phyloP scores from a whole-genome alignment of 2,113 vertebrate species.

The Oreotrochilus melanogaster region DNA sequence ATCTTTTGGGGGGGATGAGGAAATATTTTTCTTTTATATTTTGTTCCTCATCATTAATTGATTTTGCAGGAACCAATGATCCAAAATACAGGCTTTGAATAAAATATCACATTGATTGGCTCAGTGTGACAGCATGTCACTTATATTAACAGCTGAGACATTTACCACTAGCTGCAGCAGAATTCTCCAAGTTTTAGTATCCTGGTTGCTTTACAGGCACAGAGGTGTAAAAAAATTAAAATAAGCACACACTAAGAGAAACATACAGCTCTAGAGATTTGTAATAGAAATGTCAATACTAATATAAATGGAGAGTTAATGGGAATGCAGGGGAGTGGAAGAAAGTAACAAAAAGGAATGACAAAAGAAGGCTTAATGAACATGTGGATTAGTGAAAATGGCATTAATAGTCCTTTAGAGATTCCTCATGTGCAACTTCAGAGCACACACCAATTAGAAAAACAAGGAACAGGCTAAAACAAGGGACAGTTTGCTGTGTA shows the following conservation, averaged over 20 bases:
- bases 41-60: background rate
- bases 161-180: background rate
- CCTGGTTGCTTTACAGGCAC: background rate
- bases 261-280: background rate
- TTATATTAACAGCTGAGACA: background rate
- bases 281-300: background rate
- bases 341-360: background rate
- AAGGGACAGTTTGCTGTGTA: rapidly evolving
- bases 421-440: background rate
- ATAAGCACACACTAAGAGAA: background rate
- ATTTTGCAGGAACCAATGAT: background rate
- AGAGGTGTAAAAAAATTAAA: background rate
- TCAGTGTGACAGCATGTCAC: background rate
- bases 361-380: background rate
- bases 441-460: background rate
- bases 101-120: background rate
- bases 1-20: rapidly evolving
- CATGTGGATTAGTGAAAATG: background rate
- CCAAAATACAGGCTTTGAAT: background rate
- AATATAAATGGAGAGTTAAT: background rate
- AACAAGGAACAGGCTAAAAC: background rate
- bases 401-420: background rate
- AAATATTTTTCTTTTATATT: background rate
- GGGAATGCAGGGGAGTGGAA: background rate
- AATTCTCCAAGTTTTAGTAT: background rate